Conservation (phyloP, 2,113 vertebrate species). For the Cairina moschata region DNA sequence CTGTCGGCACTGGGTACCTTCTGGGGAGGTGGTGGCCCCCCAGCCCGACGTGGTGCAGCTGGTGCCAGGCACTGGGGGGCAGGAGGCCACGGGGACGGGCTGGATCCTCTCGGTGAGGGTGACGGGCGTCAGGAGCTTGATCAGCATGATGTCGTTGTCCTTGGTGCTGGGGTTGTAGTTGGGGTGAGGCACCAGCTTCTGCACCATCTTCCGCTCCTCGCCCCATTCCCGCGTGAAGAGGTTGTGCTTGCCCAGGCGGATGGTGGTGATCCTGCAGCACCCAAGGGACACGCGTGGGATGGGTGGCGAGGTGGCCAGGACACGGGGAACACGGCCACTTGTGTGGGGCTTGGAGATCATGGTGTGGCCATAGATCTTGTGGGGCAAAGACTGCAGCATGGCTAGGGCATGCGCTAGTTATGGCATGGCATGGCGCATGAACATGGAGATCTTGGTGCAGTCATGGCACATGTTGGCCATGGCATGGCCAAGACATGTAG, state of each 20-base stretch:
- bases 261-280: not conserved
- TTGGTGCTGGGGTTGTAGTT: conserved; percentile 65
- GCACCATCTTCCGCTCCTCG: not conserved
- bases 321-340: rapidly evolving
- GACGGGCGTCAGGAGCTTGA: conserved; percentile 74
- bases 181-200: conserved; percentile 44
- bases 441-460: not conserved
- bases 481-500: not conserved
- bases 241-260: conserved; percentile 53
- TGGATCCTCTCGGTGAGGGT: conserved; percentile 73
- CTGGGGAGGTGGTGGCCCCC: conserved; percentile 81
- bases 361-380: rapidly evolving
- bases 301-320: not conserved
- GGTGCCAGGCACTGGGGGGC: conserved; percentile 75
- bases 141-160: conserved; percentile 85
- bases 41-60: conserved; percentile 83
- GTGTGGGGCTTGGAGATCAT: rapidly evolving
- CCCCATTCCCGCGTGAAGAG: not conserved
- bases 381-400: not conserved
- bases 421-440: not conserved
- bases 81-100: conserved; percentile 76
- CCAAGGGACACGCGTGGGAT: not conserved
- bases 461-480: no score
- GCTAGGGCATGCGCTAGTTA: no score
- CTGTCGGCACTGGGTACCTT: conserved; percentile 26